Evolutionary conservation across 2,797 vertebrate species (phyloP).

Genomic region (Mormyrops boulengeri): DNA sequence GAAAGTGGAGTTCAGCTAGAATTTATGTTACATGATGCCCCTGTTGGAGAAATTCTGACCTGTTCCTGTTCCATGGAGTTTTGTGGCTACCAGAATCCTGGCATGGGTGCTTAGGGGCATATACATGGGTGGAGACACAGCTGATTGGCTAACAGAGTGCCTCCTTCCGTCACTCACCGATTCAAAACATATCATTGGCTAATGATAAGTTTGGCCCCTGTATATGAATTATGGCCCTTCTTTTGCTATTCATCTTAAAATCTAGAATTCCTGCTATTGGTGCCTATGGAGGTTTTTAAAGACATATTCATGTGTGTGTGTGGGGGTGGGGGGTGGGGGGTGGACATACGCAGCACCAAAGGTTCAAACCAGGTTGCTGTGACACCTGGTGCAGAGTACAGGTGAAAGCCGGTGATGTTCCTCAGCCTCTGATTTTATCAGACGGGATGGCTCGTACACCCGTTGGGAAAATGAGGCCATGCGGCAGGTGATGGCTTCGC

Average conservation of each 20-base stretch:
- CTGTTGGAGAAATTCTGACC: neutral
- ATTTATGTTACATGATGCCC: neutral
- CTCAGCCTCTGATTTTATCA: neutral
- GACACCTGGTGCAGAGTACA: conserved; percentile 7
- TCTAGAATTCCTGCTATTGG: neutral
- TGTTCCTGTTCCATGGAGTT: neutral
- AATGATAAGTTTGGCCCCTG: neutral
- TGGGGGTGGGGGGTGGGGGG: too few relatives aligned
- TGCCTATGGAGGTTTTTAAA: neutral
- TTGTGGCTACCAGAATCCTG: neutral
- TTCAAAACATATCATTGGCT: neutral
- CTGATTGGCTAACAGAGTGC: neutral
- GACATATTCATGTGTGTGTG: neutral
- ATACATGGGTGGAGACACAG: neutral
- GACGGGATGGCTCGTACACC: neutral
- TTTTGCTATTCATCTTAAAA: neutral
- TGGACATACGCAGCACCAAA: neutral
- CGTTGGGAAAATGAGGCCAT: neutral
- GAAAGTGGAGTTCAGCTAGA: neutral
- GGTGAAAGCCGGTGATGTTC: neutral
- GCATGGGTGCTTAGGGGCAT: neutral
- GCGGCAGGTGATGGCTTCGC: neutral
- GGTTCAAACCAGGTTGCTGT: neutral
- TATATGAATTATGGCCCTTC: neutral
- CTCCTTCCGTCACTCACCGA: neutral